These are phyloP conservation scores for Cataglyphis albicans DNA, from an alignment of 2,888 invertebrate species.

Conservation along the genomic window DNA sequence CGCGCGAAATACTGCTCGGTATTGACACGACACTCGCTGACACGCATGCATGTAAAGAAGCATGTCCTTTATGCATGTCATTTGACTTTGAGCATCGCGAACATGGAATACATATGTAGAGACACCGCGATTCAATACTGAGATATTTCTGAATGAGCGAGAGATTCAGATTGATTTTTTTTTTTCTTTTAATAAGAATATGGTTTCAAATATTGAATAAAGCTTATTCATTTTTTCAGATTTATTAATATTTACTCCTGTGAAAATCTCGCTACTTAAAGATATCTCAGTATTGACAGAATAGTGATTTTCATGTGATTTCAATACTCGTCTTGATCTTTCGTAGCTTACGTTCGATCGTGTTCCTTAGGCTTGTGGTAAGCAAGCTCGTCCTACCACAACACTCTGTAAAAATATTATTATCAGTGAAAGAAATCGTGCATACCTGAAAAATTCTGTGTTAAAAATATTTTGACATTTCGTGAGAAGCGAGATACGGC, in stretches of 20 bases:
- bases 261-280: neutral
- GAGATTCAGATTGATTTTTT: neutral
- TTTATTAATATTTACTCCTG: neutral
- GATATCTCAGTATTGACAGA: neutral
- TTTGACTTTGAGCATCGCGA: neutral
- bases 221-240: neutral
- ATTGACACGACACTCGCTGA: neutral
- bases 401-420: constrained; percentile 49
- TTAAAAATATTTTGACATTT: constrained; percentile 1
- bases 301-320: neutral
- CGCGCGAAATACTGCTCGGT: constrained; percentile 13
- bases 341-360: constrained; percentile 50
- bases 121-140: neutral
- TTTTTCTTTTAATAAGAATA: neutral
- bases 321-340: neutral
- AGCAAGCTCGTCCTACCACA: constrained; percentile 16
- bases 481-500: constrained; percentile 17
- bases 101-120: neutral
- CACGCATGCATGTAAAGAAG: neutral
- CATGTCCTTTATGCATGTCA: neutral
- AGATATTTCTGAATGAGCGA: neutral
- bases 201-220: neutral
- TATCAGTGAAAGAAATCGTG: constrained; percentile 29
- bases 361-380: constrained; percentile 42
- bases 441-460: constrained; percentile 26